phyloP scores from a whole-genome alignment of 2,113 vertebrate genomes.

The Dromaius novaehollandiae region DNA sequence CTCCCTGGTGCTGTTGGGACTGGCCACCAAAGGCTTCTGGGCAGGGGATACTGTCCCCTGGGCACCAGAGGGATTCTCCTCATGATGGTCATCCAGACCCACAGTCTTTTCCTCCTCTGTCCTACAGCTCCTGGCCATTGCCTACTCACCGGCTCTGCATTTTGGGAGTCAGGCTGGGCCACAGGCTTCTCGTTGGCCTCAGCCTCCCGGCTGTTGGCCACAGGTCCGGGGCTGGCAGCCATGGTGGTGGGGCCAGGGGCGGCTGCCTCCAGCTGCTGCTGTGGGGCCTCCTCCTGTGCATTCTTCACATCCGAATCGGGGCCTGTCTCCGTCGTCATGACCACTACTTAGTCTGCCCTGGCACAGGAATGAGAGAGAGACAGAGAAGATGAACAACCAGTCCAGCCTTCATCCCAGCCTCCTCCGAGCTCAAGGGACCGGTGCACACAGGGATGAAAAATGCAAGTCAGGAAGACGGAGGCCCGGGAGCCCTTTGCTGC shows the following conservation, averaged over 20 bases:
- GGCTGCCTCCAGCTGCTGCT: conserved; percentile 74
- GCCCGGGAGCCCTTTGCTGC: no score
- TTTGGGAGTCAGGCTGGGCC: conserved; percentile 76
- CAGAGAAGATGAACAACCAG: neutral
- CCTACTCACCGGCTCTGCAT: conserved; percentile 81
- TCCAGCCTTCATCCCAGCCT: neutral
- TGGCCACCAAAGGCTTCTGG: neutral
- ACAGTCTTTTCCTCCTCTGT: no score
- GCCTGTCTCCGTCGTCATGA: conserved; percentile 84
- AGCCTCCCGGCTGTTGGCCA: conserved; percentile 42
- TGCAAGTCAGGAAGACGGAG: no score
- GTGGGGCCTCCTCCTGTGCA: conserved; percentile 76
- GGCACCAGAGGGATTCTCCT: neutral
- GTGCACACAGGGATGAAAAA: no score
- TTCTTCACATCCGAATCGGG: conserved; percentile 81
- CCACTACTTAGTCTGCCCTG: conserved; percentile 71
- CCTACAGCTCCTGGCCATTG: rapidly evolving
- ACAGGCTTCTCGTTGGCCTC: conserved; percentile 71
- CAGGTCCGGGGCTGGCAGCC: conserved; percentile 34
- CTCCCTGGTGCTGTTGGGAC: neutral
- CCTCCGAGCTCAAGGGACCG: no score
- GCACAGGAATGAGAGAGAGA: conserved; percentile 9
- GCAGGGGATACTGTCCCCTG: neutral
- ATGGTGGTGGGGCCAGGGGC: conserved; percentile 46
- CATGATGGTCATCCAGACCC: no score